These are phyloP conservation scores for Cheirogaleus medius DNA, from an alignment of 2,113 vertebrate species.

Conservation along the genomic window DNA sequence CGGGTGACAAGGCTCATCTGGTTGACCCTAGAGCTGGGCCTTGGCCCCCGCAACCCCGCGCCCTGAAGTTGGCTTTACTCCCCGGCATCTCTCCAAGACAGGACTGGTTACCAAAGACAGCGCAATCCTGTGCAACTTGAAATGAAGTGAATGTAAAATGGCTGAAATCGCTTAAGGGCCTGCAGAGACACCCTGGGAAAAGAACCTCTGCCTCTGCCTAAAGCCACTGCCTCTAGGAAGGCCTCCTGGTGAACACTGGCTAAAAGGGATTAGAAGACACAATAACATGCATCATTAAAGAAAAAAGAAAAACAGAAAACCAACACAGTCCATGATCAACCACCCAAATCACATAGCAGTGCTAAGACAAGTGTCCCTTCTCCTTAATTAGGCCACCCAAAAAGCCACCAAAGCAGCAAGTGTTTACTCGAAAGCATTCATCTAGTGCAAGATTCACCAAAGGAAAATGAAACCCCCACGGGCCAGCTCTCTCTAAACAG, in stretches of 20 bases:
- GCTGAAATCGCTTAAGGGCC: neutral
- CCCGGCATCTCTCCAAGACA: neutral
- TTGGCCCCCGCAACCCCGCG: neutral
- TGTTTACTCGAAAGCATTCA: neutral
- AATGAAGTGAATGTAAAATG: fast-evolving
- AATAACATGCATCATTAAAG: neutral
- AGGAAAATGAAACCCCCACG: neutral
- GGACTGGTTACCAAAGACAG: neutral
- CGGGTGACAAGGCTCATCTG: neutral
- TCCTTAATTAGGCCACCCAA: neutral
- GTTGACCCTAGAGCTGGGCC: neutral
- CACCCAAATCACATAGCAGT: fast-evolving
- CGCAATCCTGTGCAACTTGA: fast-evolving
- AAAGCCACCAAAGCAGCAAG: fast-evolving
- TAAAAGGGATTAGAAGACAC: neutral
- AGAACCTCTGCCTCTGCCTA: neutral
- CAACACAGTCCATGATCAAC: fast-evolving
- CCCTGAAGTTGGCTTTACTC: neutral
- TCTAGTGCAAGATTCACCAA: fast-evolving
- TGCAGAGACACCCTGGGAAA: neutral
- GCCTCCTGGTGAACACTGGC: neutral
- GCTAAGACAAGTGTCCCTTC: fast-evolving
- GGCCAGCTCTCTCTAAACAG: neutral
- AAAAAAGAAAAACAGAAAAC: neutral
- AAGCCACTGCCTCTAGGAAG: neutral